Evolutionary conservation across 2,113 vertebrate species (phyloP).

Genomic region (Euleptes europaea): DNA sequence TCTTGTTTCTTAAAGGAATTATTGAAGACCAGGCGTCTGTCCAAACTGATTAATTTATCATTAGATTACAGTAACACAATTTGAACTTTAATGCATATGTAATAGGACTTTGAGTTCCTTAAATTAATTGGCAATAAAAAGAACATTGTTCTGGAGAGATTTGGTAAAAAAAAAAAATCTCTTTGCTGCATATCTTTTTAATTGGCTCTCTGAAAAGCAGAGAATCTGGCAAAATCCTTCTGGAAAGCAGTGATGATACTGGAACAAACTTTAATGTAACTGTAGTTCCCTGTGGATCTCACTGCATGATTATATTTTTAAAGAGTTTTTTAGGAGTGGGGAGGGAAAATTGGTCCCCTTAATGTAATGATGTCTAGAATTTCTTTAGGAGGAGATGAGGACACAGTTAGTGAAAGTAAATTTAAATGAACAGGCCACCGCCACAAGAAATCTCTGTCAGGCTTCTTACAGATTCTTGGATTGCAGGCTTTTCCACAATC

Average conservation of each 20-base stretch:
- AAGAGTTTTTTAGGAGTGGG: not conserved
- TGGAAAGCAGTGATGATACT: not conserved
- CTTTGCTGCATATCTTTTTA: not conserved
- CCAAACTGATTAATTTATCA: not conserved
- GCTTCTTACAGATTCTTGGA: not conserved
- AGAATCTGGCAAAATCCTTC: not conserved
- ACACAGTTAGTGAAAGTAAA: not conserved
- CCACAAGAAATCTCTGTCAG: not conserved
- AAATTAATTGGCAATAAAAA: not conserved
- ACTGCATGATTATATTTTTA: not conserved
- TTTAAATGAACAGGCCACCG: not conserved
- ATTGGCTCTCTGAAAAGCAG: not conserved
- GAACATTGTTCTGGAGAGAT: not conserved
- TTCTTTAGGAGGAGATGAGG: not conserved
- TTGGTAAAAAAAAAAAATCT: not conserved
- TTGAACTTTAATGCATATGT: not conserved
- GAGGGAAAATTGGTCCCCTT: not conserved
- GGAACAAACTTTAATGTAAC: not conserved
- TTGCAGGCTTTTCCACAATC: not conserved
- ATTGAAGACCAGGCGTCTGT: not conserved
- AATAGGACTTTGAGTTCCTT: slow-evolving; percentile 5
- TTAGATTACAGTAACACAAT: slow-evolving; percentile 1
- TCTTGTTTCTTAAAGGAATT: not conserved
- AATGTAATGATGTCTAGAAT: not conserved
- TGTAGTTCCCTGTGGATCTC: not conserved